Evolutionary conservation across 2,888 invertebrate species (phyloP).

Genomic region (Mythimna ferrago): DNA sequence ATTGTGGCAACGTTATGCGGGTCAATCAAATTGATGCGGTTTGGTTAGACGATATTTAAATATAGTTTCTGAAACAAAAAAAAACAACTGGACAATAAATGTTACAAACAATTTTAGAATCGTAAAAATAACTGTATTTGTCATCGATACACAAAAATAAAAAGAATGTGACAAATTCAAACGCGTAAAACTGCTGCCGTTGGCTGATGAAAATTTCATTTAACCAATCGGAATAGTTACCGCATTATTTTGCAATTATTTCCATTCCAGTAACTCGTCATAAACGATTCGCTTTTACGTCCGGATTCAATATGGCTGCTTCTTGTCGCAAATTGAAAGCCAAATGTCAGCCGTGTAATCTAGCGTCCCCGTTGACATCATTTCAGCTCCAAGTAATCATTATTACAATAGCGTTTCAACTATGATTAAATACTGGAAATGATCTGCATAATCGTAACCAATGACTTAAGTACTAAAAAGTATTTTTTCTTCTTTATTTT

Average conservation of each 20-base stretch:
- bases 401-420: neutral
- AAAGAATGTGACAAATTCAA: no score
- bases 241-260: no score
- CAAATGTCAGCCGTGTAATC: slow-evolving; percentile 20
- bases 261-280: neutral
- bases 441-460: neutral
- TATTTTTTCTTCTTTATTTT: slow-evolving; percentile 1
- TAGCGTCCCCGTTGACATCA: slow-evolving; percentile 19
- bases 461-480: slow-evolving; percentile 18
- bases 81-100: no score
- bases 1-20: neutral
- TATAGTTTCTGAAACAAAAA: no score
- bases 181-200: no score
- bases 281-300: neutral
- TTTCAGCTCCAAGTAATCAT: neutral
- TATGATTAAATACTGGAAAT: slow-evolving; percentile 12
- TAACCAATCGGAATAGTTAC: no score
- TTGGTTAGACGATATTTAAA: no score
- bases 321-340: slow-evolving; percentile 8
- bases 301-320: neutral
- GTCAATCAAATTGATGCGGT: neutral
- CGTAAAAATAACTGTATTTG: no score
- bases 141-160: no score
- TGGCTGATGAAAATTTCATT: no score
- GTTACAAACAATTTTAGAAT: no score